phyloP scores from a whole-genome alignment of 2,113 vertebrate genomes.

The Microcebus ravelobensis region DNA sequence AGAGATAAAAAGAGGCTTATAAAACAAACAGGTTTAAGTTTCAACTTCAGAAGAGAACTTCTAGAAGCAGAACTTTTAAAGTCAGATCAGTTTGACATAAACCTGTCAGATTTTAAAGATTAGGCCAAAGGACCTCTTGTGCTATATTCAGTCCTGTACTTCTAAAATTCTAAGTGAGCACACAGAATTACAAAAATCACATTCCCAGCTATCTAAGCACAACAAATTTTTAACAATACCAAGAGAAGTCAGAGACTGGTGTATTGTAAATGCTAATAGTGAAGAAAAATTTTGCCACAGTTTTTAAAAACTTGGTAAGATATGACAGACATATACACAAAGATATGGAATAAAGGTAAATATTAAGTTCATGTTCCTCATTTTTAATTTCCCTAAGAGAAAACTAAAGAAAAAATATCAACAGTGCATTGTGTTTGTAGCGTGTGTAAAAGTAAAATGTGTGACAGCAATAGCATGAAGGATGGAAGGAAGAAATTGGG shows the following conservation, averaged over 20 bases:
- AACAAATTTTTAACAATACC: not conserved
- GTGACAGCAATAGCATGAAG: not conserved
- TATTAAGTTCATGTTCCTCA: not conserved
- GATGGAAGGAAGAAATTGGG: not conserved
- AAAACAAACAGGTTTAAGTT: not conserved
- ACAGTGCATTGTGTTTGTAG: not conserved
- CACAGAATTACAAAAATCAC: not conserved
- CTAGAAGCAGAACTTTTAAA: not conserved
- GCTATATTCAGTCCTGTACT: not conserved
- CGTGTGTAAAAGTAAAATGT: not conserved
- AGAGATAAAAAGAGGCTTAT: not conserved
- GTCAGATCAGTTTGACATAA: not conserved
- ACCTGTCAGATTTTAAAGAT: not conserved
- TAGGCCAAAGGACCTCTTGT: not conserved
- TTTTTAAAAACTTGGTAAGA: not conserved
- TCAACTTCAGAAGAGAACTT: not conserved
- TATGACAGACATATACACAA: not conserved
- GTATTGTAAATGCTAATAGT: not conserved
- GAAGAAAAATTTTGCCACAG: not conserved
- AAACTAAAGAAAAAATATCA: not conserved
- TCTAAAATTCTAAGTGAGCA: constrained; percentile 16
- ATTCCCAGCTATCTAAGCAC: not conserved
- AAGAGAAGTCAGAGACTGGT: not conserved
- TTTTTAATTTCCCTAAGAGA: not conserved
- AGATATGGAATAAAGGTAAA: not conserved